Base-by-base conservation (phyloP, 2,113 vertebrate genomes). In the Caranx ignobilis region DNA sequence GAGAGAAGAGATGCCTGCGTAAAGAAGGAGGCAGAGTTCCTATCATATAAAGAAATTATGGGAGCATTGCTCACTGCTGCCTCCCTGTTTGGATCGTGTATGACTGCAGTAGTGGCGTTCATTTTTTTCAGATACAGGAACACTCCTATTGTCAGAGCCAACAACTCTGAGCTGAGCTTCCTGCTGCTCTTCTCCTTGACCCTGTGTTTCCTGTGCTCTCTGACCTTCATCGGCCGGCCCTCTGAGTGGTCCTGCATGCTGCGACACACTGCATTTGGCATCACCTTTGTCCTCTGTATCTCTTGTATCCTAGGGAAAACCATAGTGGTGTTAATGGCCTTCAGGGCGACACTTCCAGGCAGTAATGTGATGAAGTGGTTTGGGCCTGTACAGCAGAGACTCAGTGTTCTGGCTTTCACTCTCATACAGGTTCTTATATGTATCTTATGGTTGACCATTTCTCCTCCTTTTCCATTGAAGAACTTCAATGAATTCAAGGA, bases 171-270 rank as follows among this genome's bases (percentile, higher is more conserved):
- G 26, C 26, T 26, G 26, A 26, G 26, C 26, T 26, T 26, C 26
- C 26, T 26, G 60, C 59, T 93, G n/a, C 86, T 93, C 39, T 81
- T 93, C 65, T 91, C 91, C 39, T 67, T 91, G 56, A 79, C 74
- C 34, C 50, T 93, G n/a, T 90, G 91, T 70, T 93, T 93, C 71
- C 77, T 91, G 52, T 91, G 89, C 63, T 91, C 89, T 72, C 87
- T 92, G 69, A 90, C 88, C 11, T 92, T 92, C 83, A 92, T 88
- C 59, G 90, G 85, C 16, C 87, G 41, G 61, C 90, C 92, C 37
- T 88, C 88, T 50, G 82, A 89, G 50, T 91, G 89, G 92, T 92
- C 92, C 77, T 93, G 92, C 72, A 90, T 92, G 88, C 84, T 92
- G 54, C 83, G 92, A 4, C 92, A 92, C 71, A 88, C 89, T 62